These are phyloP conservation scores for Petrolisthes manimaculis DNA, from an alignment of 2,888 invertebrate genomes.

Conservation along the genomic window DNA sequence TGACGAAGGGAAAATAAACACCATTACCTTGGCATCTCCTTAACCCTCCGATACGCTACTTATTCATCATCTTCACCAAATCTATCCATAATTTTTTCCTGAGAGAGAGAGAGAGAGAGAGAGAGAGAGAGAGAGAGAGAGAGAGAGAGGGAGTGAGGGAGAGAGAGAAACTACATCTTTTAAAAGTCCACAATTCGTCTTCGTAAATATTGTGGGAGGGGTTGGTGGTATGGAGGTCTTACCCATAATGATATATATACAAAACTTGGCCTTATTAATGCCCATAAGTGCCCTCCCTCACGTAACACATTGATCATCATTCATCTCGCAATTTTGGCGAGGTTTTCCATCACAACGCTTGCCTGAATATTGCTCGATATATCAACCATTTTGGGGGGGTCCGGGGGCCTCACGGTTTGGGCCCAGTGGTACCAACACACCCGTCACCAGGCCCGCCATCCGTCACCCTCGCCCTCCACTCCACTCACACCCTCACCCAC, in stretches of 20 bases:
- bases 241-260: conserved; percentile 61
- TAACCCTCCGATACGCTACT: conserved; percentile 31
- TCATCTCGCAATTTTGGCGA: conserved; percentile 59
- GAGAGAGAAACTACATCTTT: too few species aligned
- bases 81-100: conserved; percentile 30
- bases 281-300: conserved; percentile 57
- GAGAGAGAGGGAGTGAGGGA: too few species aligned
- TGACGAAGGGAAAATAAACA: conserved; percentile 34
- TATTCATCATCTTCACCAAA: conserved; percentile 48
- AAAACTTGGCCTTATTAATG: conserved; percentile 62
- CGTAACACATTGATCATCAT: conserved; percentile 61
- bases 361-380: conserved; percentile 60
- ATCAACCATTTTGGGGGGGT: conserved; percentile 56
- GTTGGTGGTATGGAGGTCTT: conserved; percentile 54
- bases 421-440: conserved; percentile 49
- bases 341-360: conserved; percentile 61
- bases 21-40: conserved; percentile 24
- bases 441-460: conserved; percentile 23
- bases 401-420: conserved; percentile 40
- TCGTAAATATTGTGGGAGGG: conserved; percentile 46
- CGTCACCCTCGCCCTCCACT: not conserved
- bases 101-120: conserved; percentile 35
- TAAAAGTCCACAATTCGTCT: conserved; percentile 51
- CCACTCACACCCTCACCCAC: conserved; percentile 29
- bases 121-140: too few species aligned